These are phyloP conservation scores for Lutraria lutraria DNA, from an alignment of 2,888 invertebrate genomes.

Conservation along the genomic window DNA sequence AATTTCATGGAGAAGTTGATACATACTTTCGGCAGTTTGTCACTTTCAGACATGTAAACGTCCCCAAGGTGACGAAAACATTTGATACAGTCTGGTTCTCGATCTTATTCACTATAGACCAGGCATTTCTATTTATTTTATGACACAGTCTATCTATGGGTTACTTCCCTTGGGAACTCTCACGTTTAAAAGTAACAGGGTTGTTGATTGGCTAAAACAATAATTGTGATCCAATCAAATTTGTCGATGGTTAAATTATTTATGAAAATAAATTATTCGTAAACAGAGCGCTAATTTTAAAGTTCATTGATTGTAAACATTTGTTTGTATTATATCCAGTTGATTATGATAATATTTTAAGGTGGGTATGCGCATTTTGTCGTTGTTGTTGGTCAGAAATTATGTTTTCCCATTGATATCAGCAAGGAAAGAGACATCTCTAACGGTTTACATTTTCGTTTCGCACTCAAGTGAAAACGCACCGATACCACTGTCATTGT, in stretches of 20 bases:
- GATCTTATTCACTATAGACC: neutral
- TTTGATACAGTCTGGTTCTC: slow-evolving; percentile 37
- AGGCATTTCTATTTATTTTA: neutral
- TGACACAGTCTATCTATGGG: slow-evolving; percentile 33
- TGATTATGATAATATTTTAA: neutral
- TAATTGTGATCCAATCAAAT: neutral
- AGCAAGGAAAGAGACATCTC: neutral
- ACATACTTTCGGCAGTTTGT: slow-evolving; percentile 48
- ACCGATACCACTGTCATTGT: neutral
- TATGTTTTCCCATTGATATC: neutral
- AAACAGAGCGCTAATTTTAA: slow-evolving; percentile 25
- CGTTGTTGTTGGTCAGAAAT: neutral
- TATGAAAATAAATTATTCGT: neutral
- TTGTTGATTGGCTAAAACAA: neutral
- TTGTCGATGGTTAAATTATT: neutral
- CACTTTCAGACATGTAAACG: slow-evolving; percentile 72
- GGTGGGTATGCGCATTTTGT: neutral
- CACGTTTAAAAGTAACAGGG: neutral
- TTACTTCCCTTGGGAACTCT: slow-evolving; percentile 44
- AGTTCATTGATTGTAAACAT: neutral
- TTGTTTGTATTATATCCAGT: neutral
- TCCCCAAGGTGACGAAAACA: slow-evolving; percentile 80
- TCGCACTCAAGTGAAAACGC: neutral
- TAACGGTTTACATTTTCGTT: neutral
- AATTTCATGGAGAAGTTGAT: slow-evolving; percentile 39